Evolutionary conservation across 2,888 invertebrate species (phyloP).

Genomic region (Bunonema sp.): DNA sequence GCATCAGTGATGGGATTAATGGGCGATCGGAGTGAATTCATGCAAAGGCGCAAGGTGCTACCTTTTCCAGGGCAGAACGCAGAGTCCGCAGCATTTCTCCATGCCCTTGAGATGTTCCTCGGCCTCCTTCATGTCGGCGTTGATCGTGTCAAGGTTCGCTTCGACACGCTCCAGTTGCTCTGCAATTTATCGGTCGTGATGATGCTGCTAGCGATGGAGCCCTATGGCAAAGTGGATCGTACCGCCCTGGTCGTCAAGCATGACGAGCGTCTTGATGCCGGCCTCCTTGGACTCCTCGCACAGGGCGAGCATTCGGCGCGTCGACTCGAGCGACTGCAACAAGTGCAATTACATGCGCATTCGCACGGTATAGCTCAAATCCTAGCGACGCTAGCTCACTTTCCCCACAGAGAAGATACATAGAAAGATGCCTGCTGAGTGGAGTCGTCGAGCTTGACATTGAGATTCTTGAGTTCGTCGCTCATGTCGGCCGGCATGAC

Average conservation of each 20-base stretch:
- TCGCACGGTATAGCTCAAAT: not conserved
- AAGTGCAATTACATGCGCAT: not conserved
- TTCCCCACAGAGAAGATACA: not conserved
- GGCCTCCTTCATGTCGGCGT: conserved; percentile 97
- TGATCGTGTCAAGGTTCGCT: conserved; percentile 99
- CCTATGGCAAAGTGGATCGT: not conserved
- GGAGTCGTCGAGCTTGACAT: conserved; percentile 31
- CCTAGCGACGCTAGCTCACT: not conserved
- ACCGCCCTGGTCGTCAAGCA: conserved; percentile 46
- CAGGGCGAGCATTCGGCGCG: conserved; percentile 45
- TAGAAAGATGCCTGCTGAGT: conserved; percentile 27
- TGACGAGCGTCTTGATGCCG: conserved; percentile 45
- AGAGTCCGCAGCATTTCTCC: conserved; percentile 99
- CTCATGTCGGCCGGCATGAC: conserved; percentile 37
- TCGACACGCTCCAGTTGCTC: conserved; percentile 99
- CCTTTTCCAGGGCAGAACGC: conserved; percentile 96
- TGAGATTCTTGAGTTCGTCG: conserved; percentile 34
- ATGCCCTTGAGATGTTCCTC: conserved; percentile 95
- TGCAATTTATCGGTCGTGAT: conserved; percentile 44
- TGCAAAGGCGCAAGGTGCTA: conserved; percentile 51
- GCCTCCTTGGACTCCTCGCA: conserved; percentile 47
- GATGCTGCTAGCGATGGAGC: not conserved
- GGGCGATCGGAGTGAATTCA: not conserved
- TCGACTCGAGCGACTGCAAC: conserved; percentile 47
- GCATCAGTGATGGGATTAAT: too few relatives aligned